These are phyloP conservation scores for Conus canariensis DNA, from an alignment of 2,888 invertebrate genomes.

Conservation along the genomic window DNA sequence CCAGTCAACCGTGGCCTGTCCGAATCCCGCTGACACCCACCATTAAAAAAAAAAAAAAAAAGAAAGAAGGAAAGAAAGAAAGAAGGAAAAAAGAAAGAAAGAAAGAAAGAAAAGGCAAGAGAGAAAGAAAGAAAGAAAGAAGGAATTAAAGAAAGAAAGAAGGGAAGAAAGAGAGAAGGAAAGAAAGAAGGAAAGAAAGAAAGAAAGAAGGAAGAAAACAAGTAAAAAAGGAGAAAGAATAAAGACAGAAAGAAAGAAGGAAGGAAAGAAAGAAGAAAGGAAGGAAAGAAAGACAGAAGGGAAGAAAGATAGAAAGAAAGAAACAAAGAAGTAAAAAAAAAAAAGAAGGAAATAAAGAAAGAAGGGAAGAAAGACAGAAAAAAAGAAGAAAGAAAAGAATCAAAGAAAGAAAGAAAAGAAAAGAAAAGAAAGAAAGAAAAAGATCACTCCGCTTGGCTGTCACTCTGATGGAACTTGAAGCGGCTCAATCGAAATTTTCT, in stretches of 20 bases:
- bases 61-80: too few relatives aligned
- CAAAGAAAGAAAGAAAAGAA: too few relatives aligned
- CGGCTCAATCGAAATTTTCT: too few relatives aligned
- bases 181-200: not conserved
- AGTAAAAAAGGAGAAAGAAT: not conserved
- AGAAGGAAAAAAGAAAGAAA: too few relatives aligned
- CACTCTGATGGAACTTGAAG: too few relatives aligned
- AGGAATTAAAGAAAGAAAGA: not conserved
- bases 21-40: too few relatives aligned
- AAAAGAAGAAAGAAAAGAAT: too few relatives aligned
- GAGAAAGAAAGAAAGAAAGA: not conserved
- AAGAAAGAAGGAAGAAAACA: not conserved
- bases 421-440: too few relatives aligned
- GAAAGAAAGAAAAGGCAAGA: not conserved
- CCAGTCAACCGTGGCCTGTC: too few relatives aligned
- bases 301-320: not conserved
- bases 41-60: too few relatives aligned
- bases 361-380: too few relatives aligned
- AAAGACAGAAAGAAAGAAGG: not conserved
- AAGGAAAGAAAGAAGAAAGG: not conserved
- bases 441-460: too few relatives aligned
- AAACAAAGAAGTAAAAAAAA: not conserved
- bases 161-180: not conserved
- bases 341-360: not conserved
- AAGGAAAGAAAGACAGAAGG: not conserved